These are phyloP conservation scores for Lacanobia oleracea DNA, from an alignment of 2,888 invertebrate genomes.

Conservation along the genomic window DNA sequence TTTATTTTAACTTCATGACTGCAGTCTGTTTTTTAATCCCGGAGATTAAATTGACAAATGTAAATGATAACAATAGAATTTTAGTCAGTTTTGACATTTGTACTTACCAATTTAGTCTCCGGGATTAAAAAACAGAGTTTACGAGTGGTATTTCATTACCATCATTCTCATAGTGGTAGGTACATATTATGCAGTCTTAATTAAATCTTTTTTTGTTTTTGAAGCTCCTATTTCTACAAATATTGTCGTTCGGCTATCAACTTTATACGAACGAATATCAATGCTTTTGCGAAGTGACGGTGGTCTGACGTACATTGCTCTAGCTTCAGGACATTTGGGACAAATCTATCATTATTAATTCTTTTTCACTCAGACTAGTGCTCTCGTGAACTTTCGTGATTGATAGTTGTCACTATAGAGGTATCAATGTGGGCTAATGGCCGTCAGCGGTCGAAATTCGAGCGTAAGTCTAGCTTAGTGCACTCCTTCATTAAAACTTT, in stretches of 20 bases:
- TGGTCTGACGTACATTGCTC: too few species aligned
- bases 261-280: too few species aligned
- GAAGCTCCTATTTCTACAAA: neutral
- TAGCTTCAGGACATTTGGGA: neutral
- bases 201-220: neutral
- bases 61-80: too few species aligned
- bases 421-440: too few species aligned
- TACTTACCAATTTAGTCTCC: too few species aligned
- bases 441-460: neutral
- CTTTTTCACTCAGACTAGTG: neutral
- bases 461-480: neutral
- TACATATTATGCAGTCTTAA: neutral
- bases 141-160: neutral
- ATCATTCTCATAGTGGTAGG: neutral
- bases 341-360: neutral
- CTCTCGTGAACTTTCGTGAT: too few species aligned
- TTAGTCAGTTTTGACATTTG: too few species aligned
- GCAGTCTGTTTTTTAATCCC: too few species aligned
- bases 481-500: neutral
- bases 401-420: too few species aligned
- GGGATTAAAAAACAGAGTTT: too few species aligned
- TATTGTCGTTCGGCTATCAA: too few species aligned
- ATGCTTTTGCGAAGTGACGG: neutral
- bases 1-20: neutral
- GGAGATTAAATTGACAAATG: too few species aligned